These are phyloP conservation scores for Stegastes partitus DNA, from an alignment of 2,113 vertebrate species.

Conservation along the genomic window DNA sequence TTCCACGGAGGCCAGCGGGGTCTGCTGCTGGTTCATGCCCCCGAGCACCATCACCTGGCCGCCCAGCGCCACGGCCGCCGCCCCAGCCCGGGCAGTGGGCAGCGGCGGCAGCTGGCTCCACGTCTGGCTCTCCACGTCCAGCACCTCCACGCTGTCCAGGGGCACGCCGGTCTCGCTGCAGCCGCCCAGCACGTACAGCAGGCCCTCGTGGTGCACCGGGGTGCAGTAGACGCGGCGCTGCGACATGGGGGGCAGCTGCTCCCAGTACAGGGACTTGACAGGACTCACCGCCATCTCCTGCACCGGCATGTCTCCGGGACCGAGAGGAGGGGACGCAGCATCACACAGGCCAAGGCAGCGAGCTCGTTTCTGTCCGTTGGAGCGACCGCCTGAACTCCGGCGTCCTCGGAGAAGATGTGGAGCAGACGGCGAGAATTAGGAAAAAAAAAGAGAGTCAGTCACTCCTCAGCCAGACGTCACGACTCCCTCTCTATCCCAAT, in stretches of 20 bases:
- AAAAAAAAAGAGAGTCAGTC: constrained; percentile 38
- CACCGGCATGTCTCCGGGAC: constrained; percentile 83
- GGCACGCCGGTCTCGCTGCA: constrained; percentile 91
- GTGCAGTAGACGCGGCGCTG: constrained; percentile 94
- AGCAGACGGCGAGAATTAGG: constrained; percentile 4
- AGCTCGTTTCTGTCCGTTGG: constrained; percentile 47
- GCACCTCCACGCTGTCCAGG: constrained; percentile 89
- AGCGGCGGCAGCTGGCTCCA: constrained; percentile 91
- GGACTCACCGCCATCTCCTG: constrained; percentile 88
- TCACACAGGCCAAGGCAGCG: constrained; percentile 50
- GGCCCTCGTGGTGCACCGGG: constrained; percentile 88
- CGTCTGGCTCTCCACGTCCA: constrained; percentile 90
- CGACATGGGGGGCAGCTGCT: constrained; percentile 92
- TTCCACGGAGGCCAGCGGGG: constrained; percentile 93
- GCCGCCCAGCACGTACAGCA: constrained; percentile 93
- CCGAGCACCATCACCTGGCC: constrained; percentile 92
- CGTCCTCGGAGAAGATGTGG: constrained; percentile 4
- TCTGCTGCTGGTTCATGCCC: constrained; percentile 93
- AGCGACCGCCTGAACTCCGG: constrained; percentile 34
- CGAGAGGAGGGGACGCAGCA: constrained; percentile 69
- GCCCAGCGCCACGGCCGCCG: constrained; percentile 88
- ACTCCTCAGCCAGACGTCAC: constrained; percentile 64
- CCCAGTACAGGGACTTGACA: constrained; percentile 90
- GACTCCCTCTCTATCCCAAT: constrained; percentile 59
- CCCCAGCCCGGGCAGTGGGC: constrained; percentile 91